Percentiles rank a stretch among this genome's conserved stretches.
These are phyloP conservation scores for Cossypha polioptera DNA, from an alignment of 2,797 vertebrate species.

Conservation along the genomic window DNA sequence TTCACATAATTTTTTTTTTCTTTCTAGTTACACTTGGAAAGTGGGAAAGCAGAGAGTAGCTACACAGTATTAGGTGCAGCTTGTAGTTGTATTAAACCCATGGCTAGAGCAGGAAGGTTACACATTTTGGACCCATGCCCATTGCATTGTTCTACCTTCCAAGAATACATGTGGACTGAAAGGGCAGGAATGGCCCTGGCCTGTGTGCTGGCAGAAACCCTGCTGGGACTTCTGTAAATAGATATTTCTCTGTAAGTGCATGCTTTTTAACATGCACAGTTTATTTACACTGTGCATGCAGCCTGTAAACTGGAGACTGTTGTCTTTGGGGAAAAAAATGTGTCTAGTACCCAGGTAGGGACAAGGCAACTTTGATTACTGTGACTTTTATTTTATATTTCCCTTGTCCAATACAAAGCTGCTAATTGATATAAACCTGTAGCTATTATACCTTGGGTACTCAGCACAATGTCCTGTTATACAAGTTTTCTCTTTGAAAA, in stretches of 20 bases:
- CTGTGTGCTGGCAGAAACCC: background rate
- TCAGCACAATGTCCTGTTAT: background rate
- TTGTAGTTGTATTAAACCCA: background rate
- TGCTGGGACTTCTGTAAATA: background rate
- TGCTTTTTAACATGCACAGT: background rate
- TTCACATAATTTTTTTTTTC: background rate
- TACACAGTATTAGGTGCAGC: background rate
- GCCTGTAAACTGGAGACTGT: background rate
- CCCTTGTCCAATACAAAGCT: background rate
- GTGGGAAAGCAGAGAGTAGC: background rate
- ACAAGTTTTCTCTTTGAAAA: background rate
- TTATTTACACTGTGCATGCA: background rate
- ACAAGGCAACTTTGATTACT: background rate
- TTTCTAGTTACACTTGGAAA: background rate
- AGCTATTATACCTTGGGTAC: background rate
- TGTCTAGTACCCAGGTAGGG: background rate
- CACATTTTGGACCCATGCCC: background rate
- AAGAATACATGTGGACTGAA: background rate
- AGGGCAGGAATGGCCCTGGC: background rate
- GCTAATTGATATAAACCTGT: background rate
- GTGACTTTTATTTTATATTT: background rate
- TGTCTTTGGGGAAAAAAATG: background rate
- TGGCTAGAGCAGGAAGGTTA: background rate
- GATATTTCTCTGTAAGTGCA: background rate
- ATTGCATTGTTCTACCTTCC: conserved; percentile 7